Percentiles rank a stretch among this genome's conserved stretches.
phyloP scores from a whole-genome alignment of 2,888 invertebrate genomes.

The Cosmia pyralina region DNA sequence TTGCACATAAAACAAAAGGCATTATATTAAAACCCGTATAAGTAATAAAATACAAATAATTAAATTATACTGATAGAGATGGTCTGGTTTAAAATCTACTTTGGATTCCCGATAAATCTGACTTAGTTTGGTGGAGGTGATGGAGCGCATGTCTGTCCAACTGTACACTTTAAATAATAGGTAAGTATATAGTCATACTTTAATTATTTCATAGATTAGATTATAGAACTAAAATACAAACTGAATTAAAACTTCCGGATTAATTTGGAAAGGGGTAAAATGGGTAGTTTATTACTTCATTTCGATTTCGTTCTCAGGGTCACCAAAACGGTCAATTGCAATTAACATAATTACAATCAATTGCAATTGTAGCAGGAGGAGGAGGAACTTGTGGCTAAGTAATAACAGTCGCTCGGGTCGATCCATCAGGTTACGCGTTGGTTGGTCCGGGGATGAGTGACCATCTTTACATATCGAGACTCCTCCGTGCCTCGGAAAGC shows the following conservation, averaged over 20 bases:
- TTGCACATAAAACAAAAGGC: no score
- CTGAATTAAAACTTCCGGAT: not conserved
- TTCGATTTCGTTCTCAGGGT: not conserved
- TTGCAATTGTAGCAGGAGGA: not conserved
- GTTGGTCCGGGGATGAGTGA: no score
- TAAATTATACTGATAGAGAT: slow-evolving; percentile 22
- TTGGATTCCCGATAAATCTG: slow-evolving; percentile 15
- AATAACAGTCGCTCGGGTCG: no score
- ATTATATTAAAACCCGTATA: no score
- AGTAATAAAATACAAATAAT: no score
- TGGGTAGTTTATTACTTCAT: not conserved
- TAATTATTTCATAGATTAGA: not conserved
- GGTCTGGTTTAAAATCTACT: slow-evolving; percentile 50
- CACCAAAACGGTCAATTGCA: not conserved
- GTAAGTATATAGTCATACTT: not conserved
- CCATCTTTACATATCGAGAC: no score
- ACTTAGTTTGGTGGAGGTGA: no score
- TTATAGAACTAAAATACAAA: not conserved
- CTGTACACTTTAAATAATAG: not conserved
- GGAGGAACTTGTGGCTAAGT: no score
- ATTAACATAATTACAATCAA: no score
- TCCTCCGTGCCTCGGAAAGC: no score
- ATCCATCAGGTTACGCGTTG: no score
- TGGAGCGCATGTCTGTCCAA: not conserved
- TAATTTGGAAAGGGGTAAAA: not conserved